phyloP scores from a whole-genome alignment of 2,113 vertebrate genomes.

The Parotia lawesii region DNA sequence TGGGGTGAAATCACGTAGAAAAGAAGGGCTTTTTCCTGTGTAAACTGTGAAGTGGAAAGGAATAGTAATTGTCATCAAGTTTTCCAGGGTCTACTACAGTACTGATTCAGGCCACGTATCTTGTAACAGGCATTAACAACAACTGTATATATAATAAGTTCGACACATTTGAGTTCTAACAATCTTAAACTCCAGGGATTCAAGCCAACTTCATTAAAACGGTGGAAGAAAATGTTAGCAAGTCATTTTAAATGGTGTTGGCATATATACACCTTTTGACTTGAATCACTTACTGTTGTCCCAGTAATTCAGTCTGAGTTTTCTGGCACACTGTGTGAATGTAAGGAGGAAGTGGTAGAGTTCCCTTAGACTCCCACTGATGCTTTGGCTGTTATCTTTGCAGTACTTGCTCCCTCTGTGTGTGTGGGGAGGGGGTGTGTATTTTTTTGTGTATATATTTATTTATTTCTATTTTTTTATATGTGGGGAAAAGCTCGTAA shows the following conservation, averaged over 20 bases:
- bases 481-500: not conserved
- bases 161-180: not conserved
- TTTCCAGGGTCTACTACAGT: not conserved
- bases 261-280: not conserved
- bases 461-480: not conserved
- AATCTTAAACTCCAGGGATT: not conserved
- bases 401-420: not conserved
- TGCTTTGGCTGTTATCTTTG: not conserved
- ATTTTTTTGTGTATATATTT: not conserved
- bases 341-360: not conserved
- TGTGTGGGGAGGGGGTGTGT: not conserved
- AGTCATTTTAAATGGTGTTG: not conserved
- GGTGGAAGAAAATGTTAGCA: not conserved
- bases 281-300: not conserved
- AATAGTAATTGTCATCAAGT: not conserved
- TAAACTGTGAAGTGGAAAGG: not conserved
- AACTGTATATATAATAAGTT: not conserved
- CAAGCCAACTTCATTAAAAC: slow-evolving; percentile 15
- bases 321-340: not conserved
- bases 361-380: not conserved
- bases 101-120: not conserved
- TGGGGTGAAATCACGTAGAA: not conserved
- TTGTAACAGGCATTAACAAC: not conserved
- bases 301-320: not conserved
- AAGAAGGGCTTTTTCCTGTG: not conserved